Evolutionary conservation across 2,797 vertebrate genomes (phyloP).

Genomic region (Platalea minor): DNA sequence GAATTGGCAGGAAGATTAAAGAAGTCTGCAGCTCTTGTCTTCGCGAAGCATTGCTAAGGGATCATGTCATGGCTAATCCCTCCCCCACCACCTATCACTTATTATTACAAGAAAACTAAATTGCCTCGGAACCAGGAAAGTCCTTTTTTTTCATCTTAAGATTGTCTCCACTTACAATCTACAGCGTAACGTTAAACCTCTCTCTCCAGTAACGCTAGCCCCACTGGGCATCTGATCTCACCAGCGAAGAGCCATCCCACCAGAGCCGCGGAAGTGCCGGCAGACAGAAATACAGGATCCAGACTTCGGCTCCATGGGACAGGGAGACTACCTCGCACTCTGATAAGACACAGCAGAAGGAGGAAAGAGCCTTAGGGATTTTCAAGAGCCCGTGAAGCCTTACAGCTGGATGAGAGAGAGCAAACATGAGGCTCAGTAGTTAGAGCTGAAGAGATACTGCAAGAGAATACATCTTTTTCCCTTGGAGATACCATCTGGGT

Average conservation of each 20-base stretch:
- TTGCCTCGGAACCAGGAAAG: background rate
- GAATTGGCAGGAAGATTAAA: background rate
- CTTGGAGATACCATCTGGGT: constrained; percentile 7
- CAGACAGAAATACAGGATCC: background rate
- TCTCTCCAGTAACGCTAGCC: background rate
- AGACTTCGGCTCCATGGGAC: background rate
- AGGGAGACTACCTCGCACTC: background rate
- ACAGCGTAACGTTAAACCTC: background rate
- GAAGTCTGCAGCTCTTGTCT: background rate
- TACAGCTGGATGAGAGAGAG: constrained; percentile 11
- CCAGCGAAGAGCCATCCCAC: background rate
- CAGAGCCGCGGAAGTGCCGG: background rate
- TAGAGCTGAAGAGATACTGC: background rate
- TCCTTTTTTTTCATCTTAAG: background rate
- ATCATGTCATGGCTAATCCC: background rate
- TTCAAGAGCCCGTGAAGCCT: background rate
- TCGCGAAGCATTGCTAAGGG: background rate
- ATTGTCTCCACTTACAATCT: constrained; percentile 24
- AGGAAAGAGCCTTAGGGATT: background rate
- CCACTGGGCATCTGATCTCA: constrained; percentile 4
- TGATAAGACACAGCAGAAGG: constrained; percentile 33
- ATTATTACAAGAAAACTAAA: background rate
- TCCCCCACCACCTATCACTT: background rate
- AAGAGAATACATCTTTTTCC: background rate
- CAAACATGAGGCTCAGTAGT: background rate